Percentiles rank a stretch among this genome's conserved stretches.
Evolutionary conservation across 2,888 invertebrate species (phyloP).

Genomic region (Acleris sparsana): DNA sequence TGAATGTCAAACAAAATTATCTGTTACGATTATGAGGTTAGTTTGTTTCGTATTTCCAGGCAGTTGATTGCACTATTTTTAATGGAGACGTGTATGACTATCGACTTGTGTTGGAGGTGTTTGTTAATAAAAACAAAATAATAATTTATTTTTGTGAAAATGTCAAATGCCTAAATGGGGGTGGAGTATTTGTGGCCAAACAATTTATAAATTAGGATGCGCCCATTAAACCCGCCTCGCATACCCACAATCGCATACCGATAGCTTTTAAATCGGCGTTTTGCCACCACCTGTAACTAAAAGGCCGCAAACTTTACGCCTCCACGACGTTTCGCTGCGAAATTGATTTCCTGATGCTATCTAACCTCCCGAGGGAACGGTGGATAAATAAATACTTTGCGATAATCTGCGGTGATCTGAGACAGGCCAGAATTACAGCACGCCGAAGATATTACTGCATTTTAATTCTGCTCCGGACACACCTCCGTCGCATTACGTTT

Average conservation of each 20-base stretch:
- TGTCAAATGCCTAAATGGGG: too few relatives aligned
- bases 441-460: conserved; percentile 77
- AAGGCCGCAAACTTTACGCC: conserved; percentile 72
- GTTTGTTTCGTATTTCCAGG: conserved; percentile 19
- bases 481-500: conserved; percentile 74
- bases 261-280: conserved; percentile 59
- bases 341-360: conserved; percentile 82
- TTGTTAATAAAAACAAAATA: too few relatives aligned
- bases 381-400: conserved; percentile 82
- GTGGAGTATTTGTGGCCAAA: background rate
- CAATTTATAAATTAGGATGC: conserved; percentile 13
- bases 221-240: conserved; percentile 14
- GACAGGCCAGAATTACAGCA: conserved; percentile 77
- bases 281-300: conserved; percentile 66
- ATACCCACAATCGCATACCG: conserved; percentile 37
- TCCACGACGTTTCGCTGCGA: conserved; percentile 75
- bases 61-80: conserved; percentile 14
- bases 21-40: conserved; percentile 14
- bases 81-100: background rate
- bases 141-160: too few relatives aligned
- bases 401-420: conserved; percentile 76
- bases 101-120: too few relatives aligned
- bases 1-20: conserved; percentile 35
- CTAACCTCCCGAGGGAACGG: conserved; percentile 75
- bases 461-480: conserved; percentile 76